Evolutionary conservation across 2,113 vertebrate species (phyloP).

Genomic region (Octodon degus): DNA sequence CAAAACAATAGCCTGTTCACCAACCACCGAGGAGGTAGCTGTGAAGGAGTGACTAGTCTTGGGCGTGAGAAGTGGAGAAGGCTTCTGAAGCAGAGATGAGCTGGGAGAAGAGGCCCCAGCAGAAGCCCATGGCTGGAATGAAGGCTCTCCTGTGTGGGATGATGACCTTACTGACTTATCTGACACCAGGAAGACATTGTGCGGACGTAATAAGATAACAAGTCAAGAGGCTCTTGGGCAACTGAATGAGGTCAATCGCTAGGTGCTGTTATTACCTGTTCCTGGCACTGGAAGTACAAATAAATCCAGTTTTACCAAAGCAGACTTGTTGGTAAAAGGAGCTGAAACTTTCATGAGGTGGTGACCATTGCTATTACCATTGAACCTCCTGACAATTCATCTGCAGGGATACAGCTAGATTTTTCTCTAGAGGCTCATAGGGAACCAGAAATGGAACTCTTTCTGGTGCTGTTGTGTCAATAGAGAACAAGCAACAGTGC

Average conservation of each 20-base stretch:
- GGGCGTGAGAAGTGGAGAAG: not conserved
- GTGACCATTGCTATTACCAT: not conserved
- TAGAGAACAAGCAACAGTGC: not conserved
- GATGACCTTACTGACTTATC: constrained; percentile 32
- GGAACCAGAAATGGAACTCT: not conserved
- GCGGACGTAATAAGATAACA: constrained; percentile 20
- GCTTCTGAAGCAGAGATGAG: not conserved
- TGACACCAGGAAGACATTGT: not conserved
- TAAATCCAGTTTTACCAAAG: constrained; percentile 17
- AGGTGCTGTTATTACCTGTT: constrained; percentile 15
- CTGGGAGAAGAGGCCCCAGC: not conserved
- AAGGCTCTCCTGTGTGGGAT: not conserved
- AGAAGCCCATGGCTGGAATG: not conserved
- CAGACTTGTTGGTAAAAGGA: not conserved
- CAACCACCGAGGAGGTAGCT: too few species aligned
- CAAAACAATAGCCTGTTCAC: too few species aligned
- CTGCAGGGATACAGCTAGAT: not conserved
- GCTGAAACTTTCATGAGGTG: not conserved
- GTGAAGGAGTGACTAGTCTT: too few species aligned
- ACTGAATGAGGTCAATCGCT: constrained; percentile 53
- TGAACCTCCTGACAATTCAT: not conserved
- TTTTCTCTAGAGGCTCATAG: not conserved
- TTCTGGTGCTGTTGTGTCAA: not conserved
- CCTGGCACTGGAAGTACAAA: constrained; percentile 7
- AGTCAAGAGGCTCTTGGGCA: constrained; percentile 56